Evolutionary conservation across 2,797 vertebrate species (phyloP), one percentile per base, ranked within the genome.

Genomic region (Girardinus metallicus): DNA sequence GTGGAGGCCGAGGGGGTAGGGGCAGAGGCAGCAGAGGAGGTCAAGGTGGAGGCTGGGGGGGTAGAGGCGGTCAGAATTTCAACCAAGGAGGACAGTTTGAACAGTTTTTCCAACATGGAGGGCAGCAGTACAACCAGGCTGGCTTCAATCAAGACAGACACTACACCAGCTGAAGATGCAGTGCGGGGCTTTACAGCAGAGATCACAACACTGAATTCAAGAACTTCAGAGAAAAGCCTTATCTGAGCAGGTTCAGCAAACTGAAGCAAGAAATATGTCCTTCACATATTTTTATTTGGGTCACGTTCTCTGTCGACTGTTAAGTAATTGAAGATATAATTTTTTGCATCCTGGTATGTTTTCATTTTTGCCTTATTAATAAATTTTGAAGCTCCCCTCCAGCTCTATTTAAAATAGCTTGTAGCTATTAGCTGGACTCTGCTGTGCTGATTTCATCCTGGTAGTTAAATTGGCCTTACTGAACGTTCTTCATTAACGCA

Each of bases 81-180:
- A 98, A 97, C 92, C 98, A 99, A 90, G 98, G 97, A 34, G 98
- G 98, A 84, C 98, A 99, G 53, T 99, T 99, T 95, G 98, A 99
- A 94, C 98, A 99, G 95, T 99, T 97, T 93, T 99, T 99, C 94
- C 98, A 99, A 87, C 98, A 99, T 13, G 98, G 98, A 23, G 99
- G 98, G 53, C 97, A 99, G 87, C 97, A 99, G 80, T 99, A 97
- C 94, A 98, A 94, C 94, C 98, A 99, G 0, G 96, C 98, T 85
- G 98, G 99, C 77, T 99, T 99, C 92, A 97, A 96, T 87, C 98
- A 99, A 92, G 97, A 97, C 93, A 96, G 97, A 93, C 96, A 98
- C 85, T 99, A 97, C 81, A 97, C 96, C 8, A 99, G 98, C 94
- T 99, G 97, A 99, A 94, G 93, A 90, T 90, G 86, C 90, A 81